Base-by-base conservation (phyloP, 2,113 vertebrate species). In the Catharus fuscescens region DNA sequence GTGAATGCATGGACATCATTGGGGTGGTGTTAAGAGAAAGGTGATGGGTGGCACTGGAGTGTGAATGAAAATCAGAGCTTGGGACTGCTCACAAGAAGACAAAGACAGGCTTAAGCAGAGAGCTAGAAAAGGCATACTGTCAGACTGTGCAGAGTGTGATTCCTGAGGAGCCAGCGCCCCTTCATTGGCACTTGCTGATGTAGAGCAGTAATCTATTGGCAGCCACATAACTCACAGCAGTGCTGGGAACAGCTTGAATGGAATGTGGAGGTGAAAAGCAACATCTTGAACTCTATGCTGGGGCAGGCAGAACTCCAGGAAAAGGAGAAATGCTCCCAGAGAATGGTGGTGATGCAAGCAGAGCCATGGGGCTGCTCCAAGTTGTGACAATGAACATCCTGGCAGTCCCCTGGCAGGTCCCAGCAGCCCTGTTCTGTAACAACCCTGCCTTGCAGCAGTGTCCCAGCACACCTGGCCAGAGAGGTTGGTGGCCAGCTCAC, bases 401-500 rank as follows among this genome's bases (percentile, higher is more conserved):
- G 54, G 1, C 38, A 31, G n/a, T 19, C 15, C n/a, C 34, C 24
- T 23, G 44, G 1, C 57, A 52, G 25, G 25, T 12, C 24, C 18
- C 1, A 45, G 52, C 15, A 34, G n/a, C 34, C 44, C 48, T 45
- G 2, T 2, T 18, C 52, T 40, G 45, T 12, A 42, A 25, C 65
- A 62, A 0, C 23, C 10, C 74, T 48, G 67, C 54, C 36, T 28
- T 31, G 64, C 72, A 62, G 72, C 54, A 25, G 34, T 2, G 32
- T 20, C 10, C 11, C 4, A 14, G 56, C 64, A 21, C 4, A 0
- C 12, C 14, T 3, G n/a, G 50, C 8, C 32, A 4, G 52, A 1
- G 34, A 60, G 61, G 40, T 0, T 62, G 61, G 59, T 10, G 9
- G 2, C 17, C 34, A 29, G 8, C 38, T 50, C 2, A 23, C 7